Evolutionary conservation across 1,140 invertebrate species (phyloP).

Genomic region (Sitobion miscanthi): DNA sequence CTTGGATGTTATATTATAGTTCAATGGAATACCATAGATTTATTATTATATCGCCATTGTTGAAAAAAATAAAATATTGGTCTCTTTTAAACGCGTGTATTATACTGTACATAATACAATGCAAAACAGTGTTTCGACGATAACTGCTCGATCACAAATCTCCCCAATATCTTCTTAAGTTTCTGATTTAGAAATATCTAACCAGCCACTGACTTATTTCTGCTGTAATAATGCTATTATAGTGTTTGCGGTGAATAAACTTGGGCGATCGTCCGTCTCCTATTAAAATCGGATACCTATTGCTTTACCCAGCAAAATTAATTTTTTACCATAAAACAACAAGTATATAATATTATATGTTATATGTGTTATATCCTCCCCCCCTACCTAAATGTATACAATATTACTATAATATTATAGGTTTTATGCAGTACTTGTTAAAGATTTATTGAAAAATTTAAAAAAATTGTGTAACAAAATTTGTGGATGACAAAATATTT

Average conservation of each 20-base stretch:
- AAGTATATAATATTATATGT: too few relatives aligned
- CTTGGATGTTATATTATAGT: background rate
- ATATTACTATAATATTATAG: too few relatives aligned
- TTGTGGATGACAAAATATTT: background rate
- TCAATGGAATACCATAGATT: background rate
- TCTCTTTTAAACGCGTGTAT: background rate
- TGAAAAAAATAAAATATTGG: background rate
- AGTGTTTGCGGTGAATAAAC: background rate
- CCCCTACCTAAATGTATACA: too few relatives aligned
- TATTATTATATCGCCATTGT: background rate
- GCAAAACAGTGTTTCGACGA: background rate
- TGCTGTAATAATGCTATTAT: background rate
- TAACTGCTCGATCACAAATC: background rate
- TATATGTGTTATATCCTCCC: too few relatives aligned
- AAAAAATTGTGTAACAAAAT: background rate
- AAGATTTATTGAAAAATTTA: background rate
- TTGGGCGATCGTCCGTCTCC: background rate
- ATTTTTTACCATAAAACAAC: too few relatives aligned
- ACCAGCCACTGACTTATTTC: background rate
- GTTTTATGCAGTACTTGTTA: too few relatives aligned
- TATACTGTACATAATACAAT: background rate
- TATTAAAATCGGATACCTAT: background rate
- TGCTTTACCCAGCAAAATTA: background rate
- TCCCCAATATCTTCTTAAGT: background rate
- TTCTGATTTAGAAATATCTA: background rate